Evolutionary conservation across 2,113 vertebrate genomes (phyloP), one percentile per base, ranked within the genome.

Genomic region (Prolemur simus): DNA sequence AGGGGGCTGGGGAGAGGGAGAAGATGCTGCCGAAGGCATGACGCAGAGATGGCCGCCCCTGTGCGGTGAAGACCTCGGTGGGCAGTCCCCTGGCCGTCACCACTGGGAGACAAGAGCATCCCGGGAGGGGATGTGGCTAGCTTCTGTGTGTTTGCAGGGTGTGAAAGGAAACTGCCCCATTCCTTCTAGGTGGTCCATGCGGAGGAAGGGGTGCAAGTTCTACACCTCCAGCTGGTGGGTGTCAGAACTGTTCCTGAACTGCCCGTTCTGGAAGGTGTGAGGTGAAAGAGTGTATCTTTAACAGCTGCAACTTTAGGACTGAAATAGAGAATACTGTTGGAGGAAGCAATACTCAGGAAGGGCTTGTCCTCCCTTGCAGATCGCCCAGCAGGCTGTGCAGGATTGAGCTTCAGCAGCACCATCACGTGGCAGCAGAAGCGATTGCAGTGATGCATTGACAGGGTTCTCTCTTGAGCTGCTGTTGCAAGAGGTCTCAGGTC

Each of bases 341-440:
- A 58, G 74, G 6, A 37, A 84, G 32, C 42, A 47, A 47, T 14
- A 32, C 29, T 29, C 29, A 18, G 12, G 42, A 34, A 87, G 9
- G 15, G 3, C 0, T 10, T 39, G 10, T 83, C 47, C 34, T 54
- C 49, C 49, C 49, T 15, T 52, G 49, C 12, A 15, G 49, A 9
- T 5, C 0, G 12, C 32, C 12, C 34, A 2, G 15, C 17, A 11
- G 23, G 32, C 7, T 15, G 45, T 68, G 45, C 18, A 32, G 15
- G 47, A 92, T 12, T 2, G 81, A 74, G 54, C 64, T 23, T 73
- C 73, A 68, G 60, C 34, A 93, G 93, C 73, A n/a, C 34, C 90
- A 52, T 25, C 42, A 37, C 39, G 94, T 76, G 74, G 42, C 86
- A 39, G 25, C 42, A 17, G 64, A 32, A 85, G 39, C 6, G 68